Conservation (phyloP, 2,797 vertebrate genomes). For the Paguma larvata region DNA sequence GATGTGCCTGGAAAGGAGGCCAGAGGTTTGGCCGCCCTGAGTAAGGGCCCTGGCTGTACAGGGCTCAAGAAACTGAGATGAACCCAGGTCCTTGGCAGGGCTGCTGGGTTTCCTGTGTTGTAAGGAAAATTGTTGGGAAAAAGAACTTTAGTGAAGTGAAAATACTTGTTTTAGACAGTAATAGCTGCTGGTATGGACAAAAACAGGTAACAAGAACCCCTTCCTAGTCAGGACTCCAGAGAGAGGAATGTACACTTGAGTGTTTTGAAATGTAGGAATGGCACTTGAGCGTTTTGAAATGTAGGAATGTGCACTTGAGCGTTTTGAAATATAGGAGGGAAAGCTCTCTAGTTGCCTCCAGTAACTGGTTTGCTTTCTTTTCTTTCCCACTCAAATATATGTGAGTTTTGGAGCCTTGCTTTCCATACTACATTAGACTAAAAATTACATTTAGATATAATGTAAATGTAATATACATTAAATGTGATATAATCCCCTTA, state of each 20-base stretch:
- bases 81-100: not conserved
- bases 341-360: not conserved
- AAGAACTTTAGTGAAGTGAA: not conserved
- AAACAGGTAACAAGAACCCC: not conserved
- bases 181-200: not conserved
- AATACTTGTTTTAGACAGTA: constrained; percentile 50
- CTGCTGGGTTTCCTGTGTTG: constrained; percentile 16
- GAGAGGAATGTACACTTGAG: not conserved
- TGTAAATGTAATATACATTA: too few relatives aligned
- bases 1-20: not conserved
- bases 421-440: not conserved
- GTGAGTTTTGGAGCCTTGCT: not conserved
- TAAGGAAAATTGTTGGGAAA: constrained; percentile 16
- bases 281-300: constrained; percentile 11
- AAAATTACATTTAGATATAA: not conserved
- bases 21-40: not conserved
- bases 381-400: not conserved
- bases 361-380: not conserved
- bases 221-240: not conserved
- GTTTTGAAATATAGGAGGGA: not conserved
- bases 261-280: not conserved
- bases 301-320: not conserved
- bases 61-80: not conserved
- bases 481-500: constrained; percentile 32
- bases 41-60: not conserved